Base-by-base conservation (phyloP, 1,140 invertebrate genomes). In the Drosophila arawakana region DNA sequence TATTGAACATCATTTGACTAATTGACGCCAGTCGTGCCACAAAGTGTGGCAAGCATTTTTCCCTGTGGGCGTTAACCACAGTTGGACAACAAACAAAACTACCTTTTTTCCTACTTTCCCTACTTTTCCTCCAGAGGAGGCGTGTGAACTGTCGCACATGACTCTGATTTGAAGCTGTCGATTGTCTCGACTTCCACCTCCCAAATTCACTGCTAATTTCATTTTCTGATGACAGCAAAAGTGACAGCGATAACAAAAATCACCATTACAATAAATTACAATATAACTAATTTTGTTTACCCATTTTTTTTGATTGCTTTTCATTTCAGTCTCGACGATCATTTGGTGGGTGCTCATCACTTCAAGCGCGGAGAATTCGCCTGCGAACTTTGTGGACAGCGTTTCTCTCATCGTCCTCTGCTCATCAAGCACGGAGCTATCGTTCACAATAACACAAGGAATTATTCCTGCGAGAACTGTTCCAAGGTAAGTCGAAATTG, bases 391-490 rank as follows among this genome's bases (percentile, higher is more conserved):
- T 99, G 98, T 93, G 95, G 96, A 0, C 95, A 95, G 73, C 95
- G 95, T 8, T 99, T 97, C 93, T 95, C 96, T 68, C 97, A 96
- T 94, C 95, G 96, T 13, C 95, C 96, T 0, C 94, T 97, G 72
- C 93, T 98, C 5, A 95, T 97, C 21, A 95, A 96, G 15, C 98
- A 99, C 92, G 95, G 96, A 44, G 95, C 96, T 0, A 93, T 96
- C n/a, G 94, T 94, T 7, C 97, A 97, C 92, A 96, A 96, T 1
- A 95, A 96, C 74, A 94, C 95, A 4, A 93, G 95, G 60, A 96
- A 96, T 91, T 99, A 98, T 92, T 95, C 96, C 25, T 99, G 98
- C 93, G 98, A 99, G 91, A 98, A 98, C 92, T 99, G 98, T 92
- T 95, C 96, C 74, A 98, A 98, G 94, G 96, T 96, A 91, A 93